Percentiles rank a stretch among this genome's conserved stretches.
These are phyloP conservation scores for Drosophila arizonae DNA, from an alignment of 1,140 invertebrate species.

Conservation along the genomic window DNA sequence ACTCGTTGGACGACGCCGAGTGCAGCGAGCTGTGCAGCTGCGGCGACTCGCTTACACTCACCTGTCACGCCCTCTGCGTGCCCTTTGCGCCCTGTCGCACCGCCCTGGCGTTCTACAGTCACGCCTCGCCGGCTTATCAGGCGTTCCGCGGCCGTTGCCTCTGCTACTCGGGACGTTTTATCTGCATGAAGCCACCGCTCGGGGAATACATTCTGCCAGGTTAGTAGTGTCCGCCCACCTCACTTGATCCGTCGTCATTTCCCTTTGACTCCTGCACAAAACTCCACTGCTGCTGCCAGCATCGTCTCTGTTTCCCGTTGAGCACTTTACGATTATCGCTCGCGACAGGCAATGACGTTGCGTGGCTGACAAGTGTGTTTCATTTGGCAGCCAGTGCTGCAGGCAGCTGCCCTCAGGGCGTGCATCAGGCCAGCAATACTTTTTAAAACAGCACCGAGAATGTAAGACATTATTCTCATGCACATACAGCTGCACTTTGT, in stretches of 20 bases:
- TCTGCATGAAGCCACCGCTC: slow-evolving; percentile 93
- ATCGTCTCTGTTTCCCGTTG: slow-evolving; percentile 44
- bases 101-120: slow-evolving; percentile 93
- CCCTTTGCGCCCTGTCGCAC: slow-evolving; percentile 92
- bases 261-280: slow-evolving; percentile 31
- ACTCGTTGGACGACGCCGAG: slow-evolving; percentile 92
- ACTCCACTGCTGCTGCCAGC: slow-evolving; percentile 28
- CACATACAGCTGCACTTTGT: slow-evolving; percentile 35
- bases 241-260: slow-evolving; percentile 43
- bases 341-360: slow-evolving; percentile 67
- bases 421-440: slow-evolving; percentile 19
- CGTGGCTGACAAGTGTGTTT: slow-evolving; percentile 47
- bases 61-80: slow-evolving; percentile 93
- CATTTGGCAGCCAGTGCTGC: slow-evolving; percentile 26
- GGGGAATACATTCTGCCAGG: slow-evolving; percentile 85
- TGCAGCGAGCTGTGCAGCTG: slow-evolving; percentile 93
- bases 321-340: slow-evolving; percentile 66
- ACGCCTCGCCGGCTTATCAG: slow-evolving; percentile 93
- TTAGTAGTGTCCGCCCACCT: slow-evolving; percentile 46
- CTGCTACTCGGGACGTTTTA: slow-evolving; percentile 94
- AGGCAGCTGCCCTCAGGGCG: not conserved
- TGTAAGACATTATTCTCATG: slow-evolving; percentile 23
- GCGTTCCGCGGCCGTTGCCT: slow-evolving; percentile 93
- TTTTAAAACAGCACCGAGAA: slow-evolving; percentile 23
- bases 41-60: slow-evolving; percentile 88